Conservation (phyloP, 2,888 invertebrate species). For the Nomada flava region DNA sequence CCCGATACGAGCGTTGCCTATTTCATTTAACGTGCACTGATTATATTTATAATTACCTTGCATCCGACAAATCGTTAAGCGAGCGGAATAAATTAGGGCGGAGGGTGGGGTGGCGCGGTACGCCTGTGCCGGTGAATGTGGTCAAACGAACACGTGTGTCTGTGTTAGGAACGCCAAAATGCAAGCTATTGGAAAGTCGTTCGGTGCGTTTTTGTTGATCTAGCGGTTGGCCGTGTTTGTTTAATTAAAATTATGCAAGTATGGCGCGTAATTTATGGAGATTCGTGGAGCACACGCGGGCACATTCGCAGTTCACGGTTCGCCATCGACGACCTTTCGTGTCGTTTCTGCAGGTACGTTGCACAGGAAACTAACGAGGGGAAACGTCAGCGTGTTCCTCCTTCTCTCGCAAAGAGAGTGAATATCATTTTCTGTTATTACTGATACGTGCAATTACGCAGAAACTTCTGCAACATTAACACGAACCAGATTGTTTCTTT, state of each 20-base stretch:
- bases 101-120: conserved; percentile 1
- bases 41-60: conserved; percentile 66
- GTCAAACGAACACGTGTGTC: not conserved
- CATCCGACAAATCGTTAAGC: conserved; percentile 55
- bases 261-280: conserved; percentile 69
- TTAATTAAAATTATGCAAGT: conserved; percentile 74
- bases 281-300: conserved; percentile 53
- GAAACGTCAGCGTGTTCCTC: conserved; percentile 40
- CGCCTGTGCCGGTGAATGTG: conserved; percentile 9
- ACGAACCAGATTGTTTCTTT: not conserved
- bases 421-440: conserved; percentile 16
- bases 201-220: conserved; percentile 67
- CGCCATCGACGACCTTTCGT: conserved; percentile 35
- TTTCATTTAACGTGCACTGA: conserved; percentile 56
- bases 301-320: conserved; percentile 28
- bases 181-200: conserved; percentile 68
- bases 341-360: conserved; percentile 2
- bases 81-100: conserved; percentile 60
- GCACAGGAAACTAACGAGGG: conserved; percentile 52
- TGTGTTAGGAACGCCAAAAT: conserved; percentile 40
- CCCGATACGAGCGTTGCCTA: conserved; percentile 22
- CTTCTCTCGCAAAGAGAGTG: not conserved
- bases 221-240: conserved; percentile 63
- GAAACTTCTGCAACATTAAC: conserved; percentile 2
- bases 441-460: conserved; percentile 9